Evolutionary conservation across 2,888 invertebrate species (phyloP), one percentile per base, ranked within the genome.

Genomic region (Bhutanitis thaidina): DNA sequence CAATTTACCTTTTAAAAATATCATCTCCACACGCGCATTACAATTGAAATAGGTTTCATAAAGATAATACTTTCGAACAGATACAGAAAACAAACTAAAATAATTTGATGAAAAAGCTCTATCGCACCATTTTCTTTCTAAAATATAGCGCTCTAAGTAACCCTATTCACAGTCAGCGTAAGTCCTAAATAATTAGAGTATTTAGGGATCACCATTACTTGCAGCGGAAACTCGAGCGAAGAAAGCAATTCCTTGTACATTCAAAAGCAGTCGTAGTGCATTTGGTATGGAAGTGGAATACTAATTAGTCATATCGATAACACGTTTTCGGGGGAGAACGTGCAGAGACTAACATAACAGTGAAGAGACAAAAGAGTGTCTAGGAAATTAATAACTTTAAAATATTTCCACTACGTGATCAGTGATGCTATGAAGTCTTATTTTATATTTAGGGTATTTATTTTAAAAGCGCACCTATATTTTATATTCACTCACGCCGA

Each of bases 311-410:
- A 50, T 51, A 51, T 46, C 46, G 36, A 41, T 45, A 41, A 36
- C 30, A 46, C 45, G 51, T 41, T 45, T 45, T 38, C 43, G 38
- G 9, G 14, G 38, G 12, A 27, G 13, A 12, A 51, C 46, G 51
- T 41, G 45, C 36, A 29, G 14, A 20, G 41, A 49, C 41, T 46
- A 45, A 51, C 32, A 45, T 45, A 35, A 35, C 25, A 50, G 44
- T 14, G 32, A 38, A 14, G 13, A 41, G 48, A 29, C 32, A 43
- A 38, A 40, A 27, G 48, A 41, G 40, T 30, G 40, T 20, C 13
- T 39, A 40, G 40, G 34, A 51, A 51, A 51, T 51, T 51, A 51
- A 51, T 51, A 46, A 46, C 44, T 50, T 20, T 16, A 46, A 51
- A 14, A 46, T 51, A 46, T 37, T 32, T 25, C 9, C 14, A 14